Conservation (phyloP, 2,797 vertebrate species). For the Ptychadena robeensis region DNA sequence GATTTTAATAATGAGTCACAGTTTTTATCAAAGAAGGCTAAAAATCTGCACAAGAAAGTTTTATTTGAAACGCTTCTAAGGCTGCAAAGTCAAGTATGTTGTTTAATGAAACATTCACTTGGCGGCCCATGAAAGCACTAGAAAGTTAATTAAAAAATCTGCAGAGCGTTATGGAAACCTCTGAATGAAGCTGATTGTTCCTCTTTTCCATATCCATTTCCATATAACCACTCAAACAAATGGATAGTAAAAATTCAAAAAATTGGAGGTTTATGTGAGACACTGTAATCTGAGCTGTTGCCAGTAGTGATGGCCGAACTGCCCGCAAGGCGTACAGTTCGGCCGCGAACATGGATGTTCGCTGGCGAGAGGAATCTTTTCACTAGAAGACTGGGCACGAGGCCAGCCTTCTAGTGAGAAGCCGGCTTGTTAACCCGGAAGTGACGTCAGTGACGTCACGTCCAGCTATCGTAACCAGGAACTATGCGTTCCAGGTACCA, state of each 20-base stretch:
- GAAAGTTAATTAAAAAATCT: conserved; percentile 49
- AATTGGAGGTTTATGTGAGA: too few species aligned
- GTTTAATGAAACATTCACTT: conserved; percentile 52
- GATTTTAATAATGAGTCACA: background rate
- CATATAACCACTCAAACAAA: conserved; percentile 14
- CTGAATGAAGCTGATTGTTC: conserved; percentile 29
- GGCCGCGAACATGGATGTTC: too few species aligned
- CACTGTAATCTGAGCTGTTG: too few species aligned
- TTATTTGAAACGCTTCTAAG: conserved; percentile 43
- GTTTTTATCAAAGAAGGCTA: background rate
- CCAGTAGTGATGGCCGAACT: too few species aligned
- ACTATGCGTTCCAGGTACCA: too few species aligned
- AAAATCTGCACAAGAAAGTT: conserved; percentile 18
- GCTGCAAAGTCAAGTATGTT: conserved; percentile 45
- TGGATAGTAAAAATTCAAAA: conserved; percentile 17
- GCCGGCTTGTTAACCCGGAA: too few species aligned
- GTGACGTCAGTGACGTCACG: too few species aligned
- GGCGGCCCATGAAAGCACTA: conserved; percentile 39
- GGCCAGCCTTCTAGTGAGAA: too few species aligned
- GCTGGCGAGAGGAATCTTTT: too few species aligned
- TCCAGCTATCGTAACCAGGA: too few species aligned
- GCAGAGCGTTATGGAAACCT: conserved; percentile 25
- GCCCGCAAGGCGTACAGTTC: too few species aligned
- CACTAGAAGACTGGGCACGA: too few species aligned
- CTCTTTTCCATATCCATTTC: conserved; percentile 20